These are phyloP conservation scores for Nemapogon koenigi DNA, from an alignment of 2,888 invertebrate species.

Conservation along the genomic window DNA sequence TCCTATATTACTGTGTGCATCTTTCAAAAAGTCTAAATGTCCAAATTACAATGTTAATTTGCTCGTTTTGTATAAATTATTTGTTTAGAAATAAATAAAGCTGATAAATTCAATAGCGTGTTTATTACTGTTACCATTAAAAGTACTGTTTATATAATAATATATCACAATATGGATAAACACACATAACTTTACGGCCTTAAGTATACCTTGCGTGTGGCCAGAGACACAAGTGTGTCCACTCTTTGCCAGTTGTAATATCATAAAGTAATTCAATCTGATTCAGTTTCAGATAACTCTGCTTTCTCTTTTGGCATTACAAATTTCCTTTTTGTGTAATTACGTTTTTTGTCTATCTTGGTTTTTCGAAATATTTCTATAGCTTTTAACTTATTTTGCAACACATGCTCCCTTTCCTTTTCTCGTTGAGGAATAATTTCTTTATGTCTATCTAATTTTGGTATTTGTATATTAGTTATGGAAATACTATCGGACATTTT, in stretches of 20 bases:
- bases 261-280: slow-evolving; percentile 35
- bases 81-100: too few relatives aligned
- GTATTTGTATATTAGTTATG: slow-evolving; percentile 32
- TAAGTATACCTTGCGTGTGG: too few relatives aligned
- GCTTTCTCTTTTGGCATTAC: slow-evolving; percentile 65
- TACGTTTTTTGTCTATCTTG: slow-evolving; percentile 64
- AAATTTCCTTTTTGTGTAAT: slow-evolving; percentile 41
- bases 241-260: neutral
- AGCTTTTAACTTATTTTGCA: slow-evolving; percentile 76
- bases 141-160: too few relatives aligned
- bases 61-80: too few relatives aligned
- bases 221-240: too few relatives aligned
- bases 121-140: too few relatives aligned
- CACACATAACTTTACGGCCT: too few relatives aligned
- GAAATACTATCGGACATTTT: slow-evolving; percentile 15
- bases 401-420: slow-evolving; percentile 66
- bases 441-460: slow-evolving; percentile 43
- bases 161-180: too few relatives aligned
- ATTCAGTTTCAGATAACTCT: slow-evolving; percentile 71
- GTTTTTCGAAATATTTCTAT: slow-evolving; percentile 76
- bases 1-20: too few relatives aligned
- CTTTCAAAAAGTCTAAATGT: too few relatives aligned
- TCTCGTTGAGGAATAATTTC: slow-evolving; percentile 79
- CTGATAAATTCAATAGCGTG: too few relatives aligned
- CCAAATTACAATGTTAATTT: too few relatives aligned